Conservation (phyloP, 2,113 vertebrate genomes). For the Rhodinocichla rosea region DNA sequence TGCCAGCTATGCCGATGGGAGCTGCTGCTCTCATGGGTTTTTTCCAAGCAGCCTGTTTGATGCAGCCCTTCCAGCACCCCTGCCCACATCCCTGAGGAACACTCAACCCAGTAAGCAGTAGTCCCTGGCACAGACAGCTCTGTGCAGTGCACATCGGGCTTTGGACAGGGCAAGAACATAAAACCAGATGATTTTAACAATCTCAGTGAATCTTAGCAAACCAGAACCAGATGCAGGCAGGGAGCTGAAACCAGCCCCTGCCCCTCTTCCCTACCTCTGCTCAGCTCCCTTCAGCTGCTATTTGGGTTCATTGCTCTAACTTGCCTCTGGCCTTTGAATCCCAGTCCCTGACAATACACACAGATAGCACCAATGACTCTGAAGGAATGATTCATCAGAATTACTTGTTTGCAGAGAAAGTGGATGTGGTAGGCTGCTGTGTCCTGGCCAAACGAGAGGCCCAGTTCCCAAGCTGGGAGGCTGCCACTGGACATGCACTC, state of each 20-base stretch:
- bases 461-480: neutral
- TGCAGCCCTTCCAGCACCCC: neutral
- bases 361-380: neutral
- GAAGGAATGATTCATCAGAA: neutral
- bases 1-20: neutral
- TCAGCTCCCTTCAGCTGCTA: neutral
- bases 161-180: neutral
- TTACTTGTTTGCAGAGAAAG: neutral
- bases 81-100: neutral
- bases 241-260: accelerated
- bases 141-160: accelerated
- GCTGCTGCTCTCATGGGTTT: accelerated
- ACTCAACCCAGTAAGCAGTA: neutral
- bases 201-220: neutral
- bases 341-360: neutral
- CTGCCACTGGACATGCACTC: neutral
- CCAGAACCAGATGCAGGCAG: neutral
- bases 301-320: neutral
- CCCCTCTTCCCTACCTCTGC: neutral
- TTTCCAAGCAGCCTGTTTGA: neutral
- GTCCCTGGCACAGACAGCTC: neutral
- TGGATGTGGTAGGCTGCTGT: neutral
- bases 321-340: neutral
- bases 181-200: neutral
- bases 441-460: neutral